Base-by-base conservation (phyloP, 2,888 invertebrate genomes). In the Ptychoptera contaminata region DNA sequence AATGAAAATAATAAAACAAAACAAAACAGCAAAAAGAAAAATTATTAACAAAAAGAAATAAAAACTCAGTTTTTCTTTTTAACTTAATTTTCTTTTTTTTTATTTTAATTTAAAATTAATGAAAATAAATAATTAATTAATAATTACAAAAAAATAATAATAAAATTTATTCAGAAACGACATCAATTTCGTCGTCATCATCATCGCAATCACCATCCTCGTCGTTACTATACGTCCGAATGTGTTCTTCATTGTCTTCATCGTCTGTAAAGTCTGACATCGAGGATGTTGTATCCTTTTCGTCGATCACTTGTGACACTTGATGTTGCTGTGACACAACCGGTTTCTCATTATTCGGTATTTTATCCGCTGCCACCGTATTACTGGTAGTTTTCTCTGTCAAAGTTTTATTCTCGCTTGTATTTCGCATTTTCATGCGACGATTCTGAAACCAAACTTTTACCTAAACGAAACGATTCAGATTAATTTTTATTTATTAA, bases 371-470 rank as follows among this genome's bases (percentile, higher is more conserved):
- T 7, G 23, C 7, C 7, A 23, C 23, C 23, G 23, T 23, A 23
- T 23, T 23, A 23, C 23, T 23, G 1, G 34, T 16, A 31, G 61
- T 56, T 45, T 63, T 63, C 40, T 64, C 64, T 29, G 64, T 63
- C 0, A 62, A 62, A 42, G 59, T 61, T 45, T 63, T 63, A 49
- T 72, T 74, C 54, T 82, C 81, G 52, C 79, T 78, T 30, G 79
- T 79, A 56, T 87, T 86, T 0, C 87, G 73, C 86, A 86, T 87
- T 61, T 87, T 87, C 86, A 87, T 87, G 46, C 87, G 74, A 1
- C 87, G 73, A 58, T 65, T 92, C 69, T 92, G 92, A 61, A 90
- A 91, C 90, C 90, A 90, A 2, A 91, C 90, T 67, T 90, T 90
- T 2, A 90, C 88, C 83, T 86, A 62, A 10, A n/a, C n/a, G n/a